Evolutionary conservation across 2,113 vertebrate species (phyloP), one percentile per base, ranked within the genome.

Genomic region (Campylomormyrus numenius): DNA sequence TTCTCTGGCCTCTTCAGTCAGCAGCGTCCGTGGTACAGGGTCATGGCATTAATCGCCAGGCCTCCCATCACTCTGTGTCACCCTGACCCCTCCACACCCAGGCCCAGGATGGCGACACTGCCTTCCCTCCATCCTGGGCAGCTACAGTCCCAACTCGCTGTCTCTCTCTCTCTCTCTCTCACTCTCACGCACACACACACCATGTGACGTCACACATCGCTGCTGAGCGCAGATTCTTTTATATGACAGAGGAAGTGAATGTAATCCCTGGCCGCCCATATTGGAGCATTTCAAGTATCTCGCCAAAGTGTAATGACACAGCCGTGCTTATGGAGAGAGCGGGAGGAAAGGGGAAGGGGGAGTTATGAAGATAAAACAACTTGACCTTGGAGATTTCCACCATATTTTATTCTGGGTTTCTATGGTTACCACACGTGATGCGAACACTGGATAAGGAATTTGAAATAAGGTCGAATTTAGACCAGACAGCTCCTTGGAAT

Each of bases 311-410:
- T 85, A 46, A 85, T 10, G 83, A 24, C 83, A 52, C 17, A 19
- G 49, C n/a, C 27, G 11, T 5, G 48, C 85, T 87, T 27, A 52
- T 6, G 24, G 49, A 52, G 85, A 35, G 46, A 19, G 85, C 49
- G 31, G 49, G 27, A 35, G 15, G 17, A n/a, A 24, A 13, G 3
- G 49, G 27, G 56, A 56, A 87, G n/a, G 49, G 27, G 50, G 49
- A 39, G 49, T 15, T 39, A 24, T 87, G 27, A 53, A 19, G 48
- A 53, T 87, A 87, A 87, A 87, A 53, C 31, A 87, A 53, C n/a
- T 31, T 87, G 85, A 87, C 49, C 85, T 87, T 87, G 85, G 85
- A 53, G 27, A 87, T 87, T 87, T n/a, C 49, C 45, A 52, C 49
- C 85, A 85, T 85, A 24, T 85, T 48, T 48, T 85, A 31, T 87